Base-by-base conservation (phyloP, 2,113 vertebrate genomes). In the Garra rufa region DNA sequence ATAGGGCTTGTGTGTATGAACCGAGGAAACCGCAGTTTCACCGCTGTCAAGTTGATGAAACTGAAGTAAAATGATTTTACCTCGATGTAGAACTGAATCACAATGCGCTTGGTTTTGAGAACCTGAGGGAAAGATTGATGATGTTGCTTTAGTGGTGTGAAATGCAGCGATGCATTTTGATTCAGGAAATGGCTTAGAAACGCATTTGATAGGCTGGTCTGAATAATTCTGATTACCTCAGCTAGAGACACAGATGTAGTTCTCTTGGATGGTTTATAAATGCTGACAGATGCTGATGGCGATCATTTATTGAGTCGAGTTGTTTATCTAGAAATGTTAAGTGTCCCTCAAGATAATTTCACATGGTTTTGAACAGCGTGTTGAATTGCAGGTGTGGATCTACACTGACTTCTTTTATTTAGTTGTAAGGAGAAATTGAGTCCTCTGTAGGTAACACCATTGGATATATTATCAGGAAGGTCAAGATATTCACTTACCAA, bases 1-100 rank as follows among this genome's bases (percentile, higher is more conserved):
- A 67, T 14, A 34, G 63, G 30, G 28, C 75, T 75, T 80, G 86
- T 52, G 77, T 83, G 57, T 74, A 85, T 87, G 87, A 88, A 67
- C 50, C 76, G 63, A 34, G 43, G 70, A 85, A 88, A 85, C 44
- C 21, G 24, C 3, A 30, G 13, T 57, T 57, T 77, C 21, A 59
- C 34, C 0, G 11, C 34, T 4, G 14, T 44, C 38, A 44, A 9
- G 57, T 28, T 50, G 44, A 75, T 75, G n/a, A 79, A 28, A 44
- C 76, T 59, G 57, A 44, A 24, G n/a, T 19, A 43, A 78, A 57
- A 41, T 43, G 11, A 63, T 79, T 79, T 63, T 13, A 28, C n/a
- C 13, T 43, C 26, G 38, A 43, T 46, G 76, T 63, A 46, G 17
- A 4, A 79, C 44, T 28, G 24, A 63, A 63, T 63, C 38, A 63